Evolutionary conservation across 2,113 vertebrate genomes (phyloP), one percentile per base, ranked within the genome.

Genomic region (Plecturocebus donacophilus): DNA sequence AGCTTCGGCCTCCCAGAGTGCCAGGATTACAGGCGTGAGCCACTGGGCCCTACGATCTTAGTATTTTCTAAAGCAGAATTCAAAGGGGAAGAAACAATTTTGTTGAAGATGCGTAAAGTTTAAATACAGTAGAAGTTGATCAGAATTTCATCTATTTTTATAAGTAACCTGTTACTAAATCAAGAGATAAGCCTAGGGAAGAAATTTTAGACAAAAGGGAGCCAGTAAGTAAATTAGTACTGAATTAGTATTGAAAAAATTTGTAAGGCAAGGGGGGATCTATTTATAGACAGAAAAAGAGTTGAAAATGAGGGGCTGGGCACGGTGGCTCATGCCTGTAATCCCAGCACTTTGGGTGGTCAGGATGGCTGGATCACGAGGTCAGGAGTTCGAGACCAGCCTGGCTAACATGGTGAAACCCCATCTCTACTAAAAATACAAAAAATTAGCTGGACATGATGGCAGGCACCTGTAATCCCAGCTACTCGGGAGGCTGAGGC

Each of bases 61-160:
- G 20, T 80, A 23, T 84, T 95, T 91, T 52, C 42, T 93, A 56
- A 94, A 92, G 80, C 38, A 93, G 47, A 92, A 68, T 89, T 94
- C 35, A 82, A 38, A 82, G 20, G 19, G 40, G 4, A 21, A 70
- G 52, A 49, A 47, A 52, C 30, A 52, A 71, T 96, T 97, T 76
- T 89, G 47, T 94, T 92, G 73, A 94, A 92, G 83, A 90, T 56
- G 23, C 20, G 40, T 92, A 80, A 83, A 89, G 52, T 85, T 27
- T 58, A 88, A 91, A n/a, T 58, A 17, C 20, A 56, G 10, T 66
- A 71, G 52, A 32, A 95, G 16, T 96, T 75, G 12, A 80, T 94
- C 21, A 94, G 90, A 85, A 86, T 94, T 73, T 6, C 13, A 38
- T 66, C 23, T 90, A 30, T 94, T 80, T 97, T 95, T 80, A 4